These are phyloP conservation scores for Agonopterix subpropinquella DNA, from an alignment of 2,888 invertebrate genomes.

Conservation along the genomic window DNA sequence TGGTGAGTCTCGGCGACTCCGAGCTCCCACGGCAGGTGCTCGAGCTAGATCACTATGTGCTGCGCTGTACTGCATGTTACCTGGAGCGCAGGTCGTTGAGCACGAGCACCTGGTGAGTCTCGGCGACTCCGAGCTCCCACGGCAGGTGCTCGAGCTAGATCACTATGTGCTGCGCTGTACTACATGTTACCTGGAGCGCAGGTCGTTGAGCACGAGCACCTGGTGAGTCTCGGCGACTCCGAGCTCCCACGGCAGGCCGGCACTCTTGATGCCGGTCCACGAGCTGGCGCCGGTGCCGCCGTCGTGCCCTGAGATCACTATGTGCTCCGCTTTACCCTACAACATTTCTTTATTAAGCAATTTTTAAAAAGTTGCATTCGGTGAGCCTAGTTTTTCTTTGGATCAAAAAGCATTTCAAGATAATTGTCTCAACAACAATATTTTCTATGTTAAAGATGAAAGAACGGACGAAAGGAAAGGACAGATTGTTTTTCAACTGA, in stretches of 20 bases:
- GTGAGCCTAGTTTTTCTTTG: no score
- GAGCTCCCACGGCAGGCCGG: constrained; percentile 98
- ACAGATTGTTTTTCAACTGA: no score
- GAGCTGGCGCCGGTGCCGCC: constrained; percentile 99
- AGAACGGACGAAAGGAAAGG: no score
- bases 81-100: constrained; percentile 86
- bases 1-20: constrained; percentile 99
- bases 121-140: constrained; percentile 98
- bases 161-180: background rate
- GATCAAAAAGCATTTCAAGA: no score
- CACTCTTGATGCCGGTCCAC: constrained; percentile 99
- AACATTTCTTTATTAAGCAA: background rate
- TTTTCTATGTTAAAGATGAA: no score
- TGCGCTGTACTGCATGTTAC: constrained; percentile 16
- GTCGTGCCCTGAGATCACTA: constrained; percentile 99
- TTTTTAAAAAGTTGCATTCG: no score
- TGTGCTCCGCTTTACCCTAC: constrained; percentile 97
- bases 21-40: constrained; percentile 98
- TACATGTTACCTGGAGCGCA: constrained; percentile 58
- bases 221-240: constrained; percentile 99
- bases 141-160: no score
- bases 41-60: background rate
- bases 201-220: constrained; percentile 93
- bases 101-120: constrained; percentile 98
- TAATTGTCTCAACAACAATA: no score